These are phyloP conservation scores for Trachythela sp. DNA, from an alignment of 64 coral and sea anemone species.

Conservation along the genomic window DNA sequence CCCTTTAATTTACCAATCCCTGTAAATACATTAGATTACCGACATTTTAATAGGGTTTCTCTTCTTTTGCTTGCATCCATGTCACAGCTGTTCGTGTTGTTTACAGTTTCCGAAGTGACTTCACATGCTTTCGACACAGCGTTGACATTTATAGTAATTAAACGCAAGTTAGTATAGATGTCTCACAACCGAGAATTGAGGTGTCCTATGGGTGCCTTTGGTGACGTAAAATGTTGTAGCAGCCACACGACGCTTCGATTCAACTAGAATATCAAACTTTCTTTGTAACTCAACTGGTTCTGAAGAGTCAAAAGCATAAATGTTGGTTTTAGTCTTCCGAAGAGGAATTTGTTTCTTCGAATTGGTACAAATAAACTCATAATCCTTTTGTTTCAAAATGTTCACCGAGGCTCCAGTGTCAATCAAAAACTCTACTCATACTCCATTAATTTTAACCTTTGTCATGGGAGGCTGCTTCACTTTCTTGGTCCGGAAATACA, in stretches of 20 bases:
- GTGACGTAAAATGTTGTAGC: not conserved
- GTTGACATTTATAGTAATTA: not conserved
- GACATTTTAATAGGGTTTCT: constrained; percentile 23
- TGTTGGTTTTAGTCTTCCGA: not conserved
- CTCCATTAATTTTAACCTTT: constrained; percentile 30
- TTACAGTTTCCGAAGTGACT: not conserved
- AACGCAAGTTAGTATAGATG: not conserved
- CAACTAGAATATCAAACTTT: not conserved
- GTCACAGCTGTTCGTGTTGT: not conserved
- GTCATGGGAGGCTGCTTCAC: not conserved
- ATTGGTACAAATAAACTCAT: not conserved
- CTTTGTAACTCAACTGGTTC: not conserved
- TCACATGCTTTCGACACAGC: not conserved
- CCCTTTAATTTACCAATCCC: no score
- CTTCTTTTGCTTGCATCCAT: constrained; percentile 8
- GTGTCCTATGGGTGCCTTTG: not conserved
- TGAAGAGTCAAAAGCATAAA: not conserved
- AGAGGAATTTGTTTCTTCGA: not conserved
- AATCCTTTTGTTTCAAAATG: not conserved
- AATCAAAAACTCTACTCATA: not conserved
- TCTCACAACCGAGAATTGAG: not conserved
- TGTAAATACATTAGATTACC: constrained; percentile 31
- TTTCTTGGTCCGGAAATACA: no score
- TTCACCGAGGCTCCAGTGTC: not conserved
- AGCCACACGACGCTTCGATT: not conserved